A percentile compares a stretch with the other conserved stretches of the same genome.
phyloP scores from a whole-genome alignment of 2,797 vertebrate species.

The Psittacula derbiana region DNA sequence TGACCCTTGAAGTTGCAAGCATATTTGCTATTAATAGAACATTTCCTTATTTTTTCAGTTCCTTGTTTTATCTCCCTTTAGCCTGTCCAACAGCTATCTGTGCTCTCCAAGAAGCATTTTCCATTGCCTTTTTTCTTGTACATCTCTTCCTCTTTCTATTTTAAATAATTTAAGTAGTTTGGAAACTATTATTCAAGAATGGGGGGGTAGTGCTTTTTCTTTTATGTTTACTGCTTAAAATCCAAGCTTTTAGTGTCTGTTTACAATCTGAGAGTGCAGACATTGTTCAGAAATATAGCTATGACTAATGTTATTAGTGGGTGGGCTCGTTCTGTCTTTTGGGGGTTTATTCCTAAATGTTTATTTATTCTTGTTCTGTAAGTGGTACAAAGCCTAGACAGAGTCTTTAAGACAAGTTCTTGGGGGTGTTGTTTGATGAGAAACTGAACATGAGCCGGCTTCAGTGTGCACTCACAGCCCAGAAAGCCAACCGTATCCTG shows the following conservation, averaged over 20 bases:
- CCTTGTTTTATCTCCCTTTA: neutral
- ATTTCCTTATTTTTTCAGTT: neutral
- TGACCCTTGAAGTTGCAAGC: neutral
- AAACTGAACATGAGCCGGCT: neutral
- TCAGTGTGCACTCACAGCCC: neutral
- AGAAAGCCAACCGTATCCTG: neutral
- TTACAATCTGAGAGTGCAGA: neutral
- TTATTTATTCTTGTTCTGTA: neutral
- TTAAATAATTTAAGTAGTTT: neutral
- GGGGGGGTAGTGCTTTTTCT: neutral
- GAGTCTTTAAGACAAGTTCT: neutral
- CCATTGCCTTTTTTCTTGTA: neutral
- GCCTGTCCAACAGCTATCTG: neutral
- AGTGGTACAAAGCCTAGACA: neutral
- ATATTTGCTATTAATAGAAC: neutral
- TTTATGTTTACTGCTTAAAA: neutral
- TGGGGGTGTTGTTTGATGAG: neutral
- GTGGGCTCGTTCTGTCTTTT: neutral
- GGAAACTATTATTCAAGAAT: neutral
- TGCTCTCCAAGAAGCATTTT: neutral
- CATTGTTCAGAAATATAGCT: neutral
- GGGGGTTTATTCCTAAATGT: neutral
- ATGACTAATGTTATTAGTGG: neutral
- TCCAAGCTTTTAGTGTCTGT: neutral
- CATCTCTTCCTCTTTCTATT: slow-evolving; percentile 21